Evolutionary conservation across 35 echinoderm and acorn worm genomes (phyloP).

Genomic region (Amphiura filiformis): DNA sequence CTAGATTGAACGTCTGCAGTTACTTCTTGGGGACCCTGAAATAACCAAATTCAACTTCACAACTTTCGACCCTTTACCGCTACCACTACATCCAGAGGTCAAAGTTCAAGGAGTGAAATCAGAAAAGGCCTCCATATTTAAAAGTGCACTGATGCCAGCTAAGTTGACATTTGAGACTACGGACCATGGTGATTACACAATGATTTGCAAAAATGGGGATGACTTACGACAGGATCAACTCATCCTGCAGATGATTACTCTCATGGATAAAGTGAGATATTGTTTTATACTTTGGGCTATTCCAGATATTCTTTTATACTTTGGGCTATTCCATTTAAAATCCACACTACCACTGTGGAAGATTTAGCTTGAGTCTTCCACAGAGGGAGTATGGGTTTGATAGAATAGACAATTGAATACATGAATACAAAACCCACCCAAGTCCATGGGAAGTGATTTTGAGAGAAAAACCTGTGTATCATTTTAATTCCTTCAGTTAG

Average conservation of each 20-base stretch:
- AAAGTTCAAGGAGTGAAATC: conserved; percentile 65
- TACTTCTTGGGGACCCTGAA: conserved; percentile 67
- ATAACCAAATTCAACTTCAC: conserved; percentile 58
- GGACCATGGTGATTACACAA: conserved; percentile 70
- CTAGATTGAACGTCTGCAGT: conserved; percentile 95
- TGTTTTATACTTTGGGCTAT: neutral
- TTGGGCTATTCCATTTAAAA: too few species aligned
- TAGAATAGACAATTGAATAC: too few species aligned
- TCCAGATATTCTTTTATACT: too few species aligned
- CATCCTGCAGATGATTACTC: conserved; percentile 91
- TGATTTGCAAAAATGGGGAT: conserved; percentile 95
- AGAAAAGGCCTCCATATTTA: conserved; percentile 79
- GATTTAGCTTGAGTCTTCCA: too few species aligned
- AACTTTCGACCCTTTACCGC: conserved; percentile 81
- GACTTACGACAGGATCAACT: conserved; percentile 96
- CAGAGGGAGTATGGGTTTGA: too few species aligned
- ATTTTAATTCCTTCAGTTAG: too few species aligned
- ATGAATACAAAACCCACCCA: too few species aligned
- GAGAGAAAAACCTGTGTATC: too few species aligned
- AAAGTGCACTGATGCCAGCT: conserved; percentile 89
- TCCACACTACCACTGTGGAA: too few species aligned
- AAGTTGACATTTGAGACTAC: conserved; percentile 81
- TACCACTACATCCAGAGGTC: conserved; percentile 74
- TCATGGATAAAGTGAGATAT: conserved; percentile 89
- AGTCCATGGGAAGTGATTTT: too few species aligned